These are phyloP conservation scores for Mesocricetus auratus DNA, from an alignment of 2,113 vertebrate genomes.

Conservation along the genomic window DNA sequence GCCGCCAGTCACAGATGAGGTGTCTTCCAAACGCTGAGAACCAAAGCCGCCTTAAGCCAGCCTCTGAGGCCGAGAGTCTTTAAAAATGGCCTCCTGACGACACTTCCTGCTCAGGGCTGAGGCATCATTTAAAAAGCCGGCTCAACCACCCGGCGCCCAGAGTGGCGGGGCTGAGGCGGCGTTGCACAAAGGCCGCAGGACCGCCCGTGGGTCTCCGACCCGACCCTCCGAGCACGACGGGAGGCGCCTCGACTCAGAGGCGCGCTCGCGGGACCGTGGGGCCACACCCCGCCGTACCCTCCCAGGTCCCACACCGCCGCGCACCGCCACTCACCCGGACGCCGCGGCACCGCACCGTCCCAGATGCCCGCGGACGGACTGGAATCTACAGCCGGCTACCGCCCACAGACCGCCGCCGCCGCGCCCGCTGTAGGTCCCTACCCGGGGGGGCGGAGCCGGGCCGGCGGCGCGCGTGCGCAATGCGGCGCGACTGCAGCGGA, in stretches of 20 bases:
- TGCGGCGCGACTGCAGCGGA: background rate
- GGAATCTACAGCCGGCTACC: background rate
- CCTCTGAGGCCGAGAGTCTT: conserved; percentile 76
- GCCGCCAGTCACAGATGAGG: background rate
- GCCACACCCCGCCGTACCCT: background rate
- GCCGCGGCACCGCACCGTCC: background rate
- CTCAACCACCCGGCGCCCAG: background rate
- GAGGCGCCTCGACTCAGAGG: background rate
- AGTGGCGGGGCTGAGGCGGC: background rate
- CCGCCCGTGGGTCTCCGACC: background rate
- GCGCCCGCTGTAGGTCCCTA: conserved; percentile 79
- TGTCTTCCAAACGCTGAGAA: background rate
- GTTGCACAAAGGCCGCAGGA: conserved; percentile 1
- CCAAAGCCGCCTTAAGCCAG: conserved; percentile 13
- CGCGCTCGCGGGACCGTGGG: background rate
- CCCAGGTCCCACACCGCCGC: background rate
- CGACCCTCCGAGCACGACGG: background rate
- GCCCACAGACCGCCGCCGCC: conserved; percentile 29
- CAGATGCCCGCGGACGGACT: background rate
- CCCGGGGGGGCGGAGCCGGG: conserved; percentile 72
- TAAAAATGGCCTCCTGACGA: conserved; percentile 83
- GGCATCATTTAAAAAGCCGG: conserved; percentile 65
- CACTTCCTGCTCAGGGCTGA: conserved; percentile 77
- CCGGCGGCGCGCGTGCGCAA: conserved; percentile 64
- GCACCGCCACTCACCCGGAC: conserved; percentile 57